Percentiles rank a stretch among this genome's conserved stretches.
These are phyloP conservation scores for Acanthoscelides obtectus DNA, from an alignment of 2,888 invertebrate genomes.

Conservation along the genomic window DNA sequence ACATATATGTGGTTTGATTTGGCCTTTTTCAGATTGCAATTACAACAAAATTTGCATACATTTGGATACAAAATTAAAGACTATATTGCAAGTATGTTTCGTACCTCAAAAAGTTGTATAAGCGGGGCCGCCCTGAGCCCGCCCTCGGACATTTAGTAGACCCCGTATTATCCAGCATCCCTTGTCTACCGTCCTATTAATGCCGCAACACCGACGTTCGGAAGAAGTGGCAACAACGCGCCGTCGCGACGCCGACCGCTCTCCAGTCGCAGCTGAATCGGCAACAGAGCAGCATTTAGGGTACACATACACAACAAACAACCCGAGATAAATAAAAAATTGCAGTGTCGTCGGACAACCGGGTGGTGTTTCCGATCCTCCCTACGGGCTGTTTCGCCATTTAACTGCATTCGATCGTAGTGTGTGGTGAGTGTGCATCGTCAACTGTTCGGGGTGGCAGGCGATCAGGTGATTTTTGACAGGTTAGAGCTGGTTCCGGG, in stretches of 20 bases:
- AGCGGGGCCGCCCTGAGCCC: too few species aligned
- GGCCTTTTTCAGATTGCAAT: too few species aligned
- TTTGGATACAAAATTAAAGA: too few species aligned
- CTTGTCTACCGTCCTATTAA: not conserved
- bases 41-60: too few species aligned
- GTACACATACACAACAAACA: not conserved
- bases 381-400: not conserved
- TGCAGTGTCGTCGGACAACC: not conserved
- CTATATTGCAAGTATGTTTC: too few species aligned
- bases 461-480: constrained; percentile 21
- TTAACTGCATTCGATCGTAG: not conserved
- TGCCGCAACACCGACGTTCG: not conserved
- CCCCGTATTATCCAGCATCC: not conserved
- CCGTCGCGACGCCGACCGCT: constrained; percentile 20
- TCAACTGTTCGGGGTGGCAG: not conserved
- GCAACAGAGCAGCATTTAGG: constrained; percentile 13
- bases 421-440: not conserved
- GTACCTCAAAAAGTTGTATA: too few species aligned
- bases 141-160: too few species aligned
- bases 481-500: constrained; percentile 15
- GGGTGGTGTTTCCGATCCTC: not conserved
- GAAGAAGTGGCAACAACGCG: not conserved
- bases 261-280: constrained; percentile 21
- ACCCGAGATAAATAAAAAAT: not conserved
- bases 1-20: too few species aligned